Evolutionary conservation across 2,797 vertebrate species (phyloP), one percentile per base, ranked within the genome.

Genomic region (Heterohyrax brucei): DNA sequence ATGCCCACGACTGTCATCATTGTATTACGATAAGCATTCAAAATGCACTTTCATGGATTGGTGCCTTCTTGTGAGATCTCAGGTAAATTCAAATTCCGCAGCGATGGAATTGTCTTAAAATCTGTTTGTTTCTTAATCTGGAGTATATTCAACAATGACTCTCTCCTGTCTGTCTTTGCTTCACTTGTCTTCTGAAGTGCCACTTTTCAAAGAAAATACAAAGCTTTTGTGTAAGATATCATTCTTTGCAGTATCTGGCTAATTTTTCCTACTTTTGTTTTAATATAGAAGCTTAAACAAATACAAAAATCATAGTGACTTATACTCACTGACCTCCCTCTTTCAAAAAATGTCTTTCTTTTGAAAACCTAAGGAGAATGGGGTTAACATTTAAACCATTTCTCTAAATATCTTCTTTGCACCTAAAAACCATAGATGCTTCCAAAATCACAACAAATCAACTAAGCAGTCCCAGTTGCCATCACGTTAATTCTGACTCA

Each of bases 71-170:
- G 18, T 22, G 44, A 78, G 59, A 28, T 44, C 82, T 50, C 19
- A 53, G 10, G 33, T 22, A 24, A 44, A 8, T 50, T 39, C 22
- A 24, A 26, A 24, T 68, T 53, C 39, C 53, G 22, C 2, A 10
- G 3, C 0, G 19, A 28, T 10, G 1, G 5, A 68, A 53, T 3
- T 18, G 4, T 50, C 26, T 70, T 30, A 28, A 68, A 28, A 53
- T 28, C 3, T 0, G 10, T 46, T 64, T 28, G 16, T 21, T 10
- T 10, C 21, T 26, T 7, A 13, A 10, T 21, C 24, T 39, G 16
- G 2, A 6, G 18, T 1, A 4, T 19, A 24, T 22, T 30, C 59
- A 1, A 1, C 4, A 3, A 1, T 0, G 5, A 61, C 7, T 5
- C 21, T 24, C n/a, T 53, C n/a, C n/a, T 1, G 0, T 16, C 28